phyloP scores from a whole-genome alignment of 2,888 invertebrate species.

The Hypselothyrea guttata region DNA sequence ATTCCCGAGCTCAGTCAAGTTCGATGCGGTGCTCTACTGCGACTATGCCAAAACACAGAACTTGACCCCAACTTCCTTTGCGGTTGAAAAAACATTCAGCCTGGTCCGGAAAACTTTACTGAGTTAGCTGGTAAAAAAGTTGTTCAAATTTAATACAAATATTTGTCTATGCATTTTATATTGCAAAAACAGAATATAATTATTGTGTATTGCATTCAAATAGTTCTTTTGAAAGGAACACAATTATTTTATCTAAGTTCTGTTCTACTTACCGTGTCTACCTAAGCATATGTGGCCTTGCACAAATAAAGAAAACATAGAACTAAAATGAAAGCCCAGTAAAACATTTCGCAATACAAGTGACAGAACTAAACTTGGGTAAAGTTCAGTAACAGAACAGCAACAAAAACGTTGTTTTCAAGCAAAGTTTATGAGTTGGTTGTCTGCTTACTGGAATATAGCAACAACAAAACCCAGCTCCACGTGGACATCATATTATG shows the following conservation, averaged over 20 bases:
- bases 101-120: conserved; percentile 8
- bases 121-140: conserved; percentile 31
- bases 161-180: conserved; percentile 40
- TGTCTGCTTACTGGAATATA: conserved; percentile 28
- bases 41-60: neutral
- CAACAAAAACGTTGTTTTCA: conserved; percentile 28
- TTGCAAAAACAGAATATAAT: conserved; percentile 11
- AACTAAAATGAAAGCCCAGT: too few relatives aligned
- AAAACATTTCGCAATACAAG: neutral
- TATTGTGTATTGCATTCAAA: neutral
- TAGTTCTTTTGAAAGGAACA: too few relatives aligned
- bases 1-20: conserved; percentile 14
- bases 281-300: too few relatives aligned
- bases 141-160: conserved; percentile 69
- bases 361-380: conserved; percentile 15
- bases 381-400: conserved; percentile 11
- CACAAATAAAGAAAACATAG: too few relatives aligned
- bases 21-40: conserved; percentile 18
- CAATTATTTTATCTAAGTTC: too few relatives aligned
- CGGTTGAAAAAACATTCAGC: neutral
- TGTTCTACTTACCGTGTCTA: too few relatives aligned
- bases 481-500: conserved; percentile 41
- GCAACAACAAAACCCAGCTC: conserved; percentile 16
- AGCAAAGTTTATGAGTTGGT: conserved; percentile 55
- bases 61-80: conserved; percentile 5